Evolutionary conservation across 2,888 invertebrate genomes (phyloP).

Genomic region (Tetranychus piercei): DNA sequence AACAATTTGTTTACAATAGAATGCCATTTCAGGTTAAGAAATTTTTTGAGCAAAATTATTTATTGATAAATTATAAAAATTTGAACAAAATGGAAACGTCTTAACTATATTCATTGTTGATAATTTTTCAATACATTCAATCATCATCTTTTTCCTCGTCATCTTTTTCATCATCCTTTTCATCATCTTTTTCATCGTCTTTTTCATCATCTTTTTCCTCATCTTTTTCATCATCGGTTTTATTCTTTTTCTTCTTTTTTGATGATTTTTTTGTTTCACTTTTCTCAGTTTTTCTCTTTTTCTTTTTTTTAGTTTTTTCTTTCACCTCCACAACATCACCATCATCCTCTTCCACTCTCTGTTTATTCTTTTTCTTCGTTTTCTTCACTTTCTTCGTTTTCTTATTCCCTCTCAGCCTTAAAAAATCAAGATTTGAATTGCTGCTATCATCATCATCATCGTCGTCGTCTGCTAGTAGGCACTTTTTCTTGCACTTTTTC

Average conservation of each 20-base stretch:
- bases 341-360: background rate
- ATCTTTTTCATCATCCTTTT: too few relatives aligned
- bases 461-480: background rate
- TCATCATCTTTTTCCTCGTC: too few relatives aligned
- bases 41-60: too few relatives aligned
- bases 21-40: too few relatives aligned
- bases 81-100: too few relatives aligned
- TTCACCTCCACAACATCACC: background rate
- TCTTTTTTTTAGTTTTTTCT: background rate
- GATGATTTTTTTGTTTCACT: background rate
- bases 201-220: too few relatives aligned
- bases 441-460: background rate
- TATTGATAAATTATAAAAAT: too few relatives aligned
- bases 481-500: background rate
- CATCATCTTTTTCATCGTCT: too few relatives aligned
- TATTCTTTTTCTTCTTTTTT: background rate
- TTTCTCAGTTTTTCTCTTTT: background rate
- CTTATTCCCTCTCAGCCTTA: background rate
- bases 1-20: too few relatives aligned
- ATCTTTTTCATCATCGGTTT: background rate
- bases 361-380: background rate
- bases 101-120: too few relatives aligned
- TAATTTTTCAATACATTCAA: too few relatives aligned
- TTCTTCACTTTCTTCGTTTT: background rate
- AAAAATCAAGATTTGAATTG: background rate